A percentile compares a stretch with the other conserved stretches of the same genome.
Conservation (phyloP, 2,113 vertebrate species). For the Capra hircus region DNA sequence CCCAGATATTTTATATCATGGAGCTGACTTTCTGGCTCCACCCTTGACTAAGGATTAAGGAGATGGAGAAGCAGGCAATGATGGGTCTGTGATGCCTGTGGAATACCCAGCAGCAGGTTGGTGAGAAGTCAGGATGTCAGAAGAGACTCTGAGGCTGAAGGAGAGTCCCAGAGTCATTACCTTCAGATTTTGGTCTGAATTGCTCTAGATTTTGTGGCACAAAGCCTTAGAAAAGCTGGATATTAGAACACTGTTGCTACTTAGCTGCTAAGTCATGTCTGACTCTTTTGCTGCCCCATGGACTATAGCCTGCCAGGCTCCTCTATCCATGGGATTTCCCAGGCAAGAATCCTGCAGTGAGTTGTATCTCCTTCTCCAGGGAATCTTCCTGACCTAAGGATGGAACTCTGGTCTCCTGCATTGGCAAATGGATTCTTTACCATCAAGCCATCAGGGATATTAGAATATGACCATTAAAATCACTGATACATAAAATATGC, state of each 20-base stretch:
- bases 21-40: too few relatives aligned
- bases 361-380: not conserved
- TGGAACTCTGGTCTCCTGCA: not conserved
- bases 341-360: not conserved
- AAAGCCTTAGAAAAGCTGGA: not conserved
- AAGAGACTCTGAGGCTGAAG: fast-evolving
- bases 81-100: fast-evolving
- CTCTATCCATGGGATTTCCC: not conserved
- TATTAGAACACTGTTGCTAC: not conserved
- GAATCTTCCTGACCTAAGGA: not conserved
- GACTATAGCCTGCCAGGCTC: not conserved
- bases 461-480: not conserved
- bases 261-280: not conserved
- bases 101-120: fast-evolving
- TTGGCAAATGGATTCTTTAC: not conserved
- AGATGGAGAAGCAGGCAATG: not conserved
- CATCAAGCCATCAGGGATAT: not conserved
- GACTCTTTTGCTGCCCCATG: not conserved
- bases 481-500: not conserved
- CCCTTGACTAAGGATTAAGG: not conserved
- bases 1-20: fast-evolving
- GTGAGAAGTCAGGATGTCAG: not conserved
- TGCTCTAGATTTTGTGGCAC: not conserved
- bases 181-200: not conserved
- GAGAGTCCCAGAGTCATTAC: fast-evolving